Percentiles rank a stretch among this genome's conserved stretches.
These are phyloP conservation scores for Agrotis exclamationis DNA, from an alignment of 2,888 invertebrate genomes.

Conservation along the genomic window DNA sequence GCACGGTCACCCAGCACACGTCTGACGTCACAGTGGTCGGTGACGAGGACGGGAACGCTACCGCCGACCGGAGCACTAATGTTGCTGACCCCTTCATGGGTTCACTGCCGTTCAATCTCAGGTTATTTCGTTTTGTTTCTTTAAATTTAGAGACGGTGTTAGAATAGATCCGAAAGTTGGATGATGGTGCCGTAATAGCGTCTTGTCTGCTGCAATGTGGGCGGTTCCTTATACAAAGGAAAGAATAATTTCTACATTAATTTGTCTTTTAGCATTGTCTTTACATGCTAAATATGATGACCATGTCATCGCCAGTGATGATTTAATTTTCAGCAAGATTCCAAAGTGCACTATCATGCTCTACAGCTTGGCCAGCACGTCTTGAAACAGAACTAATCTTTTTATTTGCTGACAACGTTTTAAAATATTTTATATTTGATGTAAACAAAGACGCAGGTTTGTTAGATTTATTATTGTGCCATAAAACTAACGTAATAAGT, in stretches of 20 bases:
- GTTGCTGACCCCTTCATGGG: constrained; percentile 85
- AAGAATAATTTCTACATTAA: background rate
- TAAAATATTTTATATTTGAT: no score
- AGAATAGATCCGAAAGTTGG: background rate
- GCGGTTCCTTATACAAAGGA: background rate
- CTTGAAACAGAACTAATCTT: no score
- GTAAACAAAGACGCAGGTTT: no score
- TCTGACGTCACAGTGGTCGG: constrained; percentile 73
- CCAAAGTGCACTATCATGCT: constrained; percentile 1
- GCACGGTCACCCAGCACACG: constrained; percentile 62
- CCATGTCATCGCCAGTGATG: background rate
- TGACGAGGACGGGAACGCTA: constrained; percentile 58
- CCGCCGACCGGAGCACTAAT: constrained; percentile 77
- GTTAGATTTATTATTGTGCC: no score
- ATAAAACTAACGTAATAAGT: no score
- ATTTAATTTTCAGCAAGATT: background rate
- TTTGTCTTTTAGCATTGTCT: background rate
- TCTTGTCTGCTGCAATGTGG: background rate
- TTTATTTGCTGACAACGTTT: no score
- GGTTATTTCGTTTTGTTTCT: constrained; percentile 14
- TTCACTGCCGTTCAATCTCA: constrained; percentile 72
- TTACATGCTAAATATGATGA: no score
- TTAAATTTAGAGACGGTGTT: background rate
- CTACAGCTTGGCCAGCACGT: no score
- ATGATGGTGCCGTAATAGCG: background rate